Percentiles rank a stretch among this genome's conserved stretches.
phyloP scores from a whole-genome alignment of 2,797 vertebrate genomes.

The Allenopithecus nigroviridis region DNA sequence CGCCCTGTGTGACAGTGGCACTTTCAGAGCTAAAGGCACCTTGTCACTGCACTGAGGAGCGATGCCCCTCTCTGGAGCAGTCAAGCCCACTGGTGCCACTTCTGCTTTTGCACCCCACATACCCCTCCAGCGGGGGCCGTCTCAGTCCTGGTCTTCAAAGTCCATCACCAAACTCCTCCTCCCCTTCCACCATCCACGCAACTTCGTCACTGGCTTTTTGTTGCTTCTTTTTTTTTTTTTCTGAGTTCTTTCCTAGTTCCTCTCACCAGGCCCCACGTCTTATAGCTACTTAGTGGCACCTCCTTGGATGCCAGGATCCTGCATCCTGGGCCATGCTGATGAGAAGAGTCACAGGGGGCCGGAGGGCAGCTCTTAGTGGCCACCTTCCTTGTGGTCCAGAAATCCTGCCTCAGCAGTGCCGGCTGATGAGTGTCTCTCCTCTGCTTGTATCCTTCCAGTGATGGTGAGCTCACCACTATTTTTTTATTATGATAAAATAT shows the following conservation, averaged over 20 bases:
- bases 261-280: not conserved
- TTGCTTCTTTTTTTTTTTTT: not conserved
- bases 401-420: not conserved
- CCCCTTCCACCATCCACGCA: accelerated
- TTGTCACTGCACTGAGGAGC: not conserved
- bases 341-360: not conserved
- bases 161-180: too few relatives aligned
- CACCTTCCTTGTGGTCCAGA: not conserved
- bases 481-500: not conserved
- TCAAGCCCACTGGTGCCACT: not conserved
- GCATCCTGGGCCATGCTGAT: not conserved
- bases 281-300: not conserved
- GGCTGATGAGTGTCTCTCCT: not conserved
- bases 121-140: too few relatives aligned
- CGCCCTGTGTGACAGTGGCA: not conserved
- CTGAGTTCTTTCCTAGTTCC: not conserved
- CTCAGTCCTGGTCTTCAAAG: not conserved
- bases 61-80: not conserved
- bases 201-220: not conserved
- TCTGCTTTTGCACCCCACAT: not conserved
- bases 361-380: not conserved
- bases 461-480: not conserved
- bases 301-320: not conserved
- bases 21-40: not conserved
- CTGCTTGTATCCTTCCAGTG: not conserved